Conservation (phyloP, 2,888 invertebrate genomes). For the Pachycephus smyrnensis region DNA sequence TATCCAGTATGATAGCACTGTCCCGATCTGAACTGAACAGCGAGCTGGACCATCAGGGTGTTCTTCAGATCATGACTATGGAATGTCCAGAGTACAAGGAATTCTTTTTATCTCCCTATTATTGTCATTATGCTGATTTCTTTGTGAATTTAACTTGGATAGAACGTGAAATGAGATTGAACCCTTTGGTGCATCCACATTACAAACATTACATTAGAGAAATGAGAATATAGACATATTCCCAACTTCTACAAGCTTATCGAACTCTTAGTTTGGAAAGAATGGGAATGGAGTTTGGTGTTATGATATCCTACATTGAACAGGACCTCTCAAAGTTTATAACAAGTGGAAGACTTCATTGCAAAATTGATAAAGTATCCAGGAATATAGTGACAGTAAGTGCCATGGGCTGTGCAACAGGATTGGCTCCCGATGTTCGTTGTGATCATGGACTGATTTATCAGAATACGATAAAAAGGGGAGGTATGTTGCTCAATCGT, state of each 20-base stretch:
- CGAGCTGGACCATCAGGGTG: constrained; percentile 71
- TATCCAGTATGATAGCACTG: constrained; percentile 64
- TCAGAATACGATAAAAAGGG: constrained; percentile 78
- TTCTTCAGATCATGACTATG: constrained; percentile 77
- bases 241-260: constrained; percentile 79
- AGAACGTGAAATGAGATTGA: constrained; percentile 70
- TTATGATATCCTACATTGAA: constrained; percentile 76
- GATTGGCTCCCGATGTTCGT: constrained; percentile 43
- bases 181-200: constrained; percentile 75
- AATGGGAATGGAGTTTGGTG: constrained; percentile 79
- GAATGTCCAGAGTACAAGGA: constrained; percentile 31
- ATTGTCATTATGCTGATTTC: constrained; percentile 78
- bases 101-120: constrained; percentile 71
- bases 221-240: constrained; percentile 79
- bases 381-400: constrained; percentile 75
- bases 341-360: constrained; percentile 76
- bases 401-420: constrained; percentile 47
- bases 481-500: constrained; percentile 78
- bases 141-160: constrained; percentile 69
- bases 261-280: constrained; percentile 75
- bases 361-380: constrained; percentile 79
- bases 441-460: constrained; percentile 66
- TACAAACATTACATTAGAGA: constrained; percentile 78
- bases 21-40: constrained; percentile 61
- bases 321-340: constrained; percentile 71